These are phyloP conservation scores for Orchestes rusci DNA, from an alignment of 2,888 invertebrate genomes.

Conservation along the genomic window DNA sequence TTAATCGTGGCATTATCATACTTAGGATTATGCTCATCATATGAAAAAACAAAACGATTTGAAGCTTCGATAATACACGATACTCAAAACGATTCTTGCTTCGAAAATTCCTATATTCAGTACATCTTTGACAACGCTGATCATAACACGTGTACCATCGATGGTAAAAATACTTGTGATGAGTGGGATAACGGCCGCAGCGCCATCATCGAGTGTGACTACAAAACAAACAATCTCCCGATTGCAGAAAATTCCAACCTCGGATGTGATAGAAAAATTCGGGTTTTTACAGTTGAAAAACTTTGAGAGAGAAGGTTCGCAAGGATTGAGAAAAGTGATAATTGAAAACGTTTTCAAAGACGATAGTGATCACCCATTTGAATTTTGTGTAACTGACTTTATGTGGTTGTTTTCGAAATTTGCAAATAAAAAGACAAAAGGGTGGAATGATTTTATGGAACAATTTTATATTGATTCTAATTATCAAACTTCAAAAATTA, in stretches of 20 bases:
- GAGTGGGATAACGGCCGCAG: constrained; percentile 8
- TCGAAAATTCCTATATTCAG: background rate
- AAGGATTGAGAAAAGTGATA: constrained; percentile 26
- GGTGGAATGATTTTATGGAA: constrained; percentile 32
- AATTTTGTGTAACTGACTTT: constrained; percentile 30
- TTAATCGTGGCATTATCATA: constrained; percentile 18
- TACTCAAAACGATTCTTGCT: background rate
- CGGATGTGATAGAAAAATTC: constrained; percentile 26
- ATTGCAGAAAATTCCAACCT: constrained; percentile 27
- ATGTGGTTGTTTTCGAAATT: constrained; percentile 29
- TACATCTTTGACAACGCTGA: constrained; percentile 2
- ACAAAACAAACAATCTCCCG: constrained; percentile 12
- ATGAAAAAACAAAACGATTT: constrained; percentile 18
- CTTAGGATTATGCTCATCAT: constrained; percentile 16
- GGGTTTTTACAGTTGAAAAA: constrained; percentile 27
- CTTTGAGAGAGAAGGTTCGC: constrained; percentile 28
- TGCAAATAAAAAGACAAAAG: constrained; percentile 14
- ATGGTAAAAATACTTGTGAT: constrained; percentile 10
- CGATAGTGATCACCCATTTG: no score
- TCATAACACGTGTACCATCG: constrained; percentile 11
- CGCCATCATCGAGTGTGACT: constrained; percentile 4
- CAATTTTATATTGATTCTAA: constrained; percentile 20
- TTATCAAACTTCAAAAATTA: constrained; percentile 29
- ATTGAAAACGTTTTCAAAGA: constrained; percentile 28
- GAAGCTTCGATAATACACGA: constrained; percentile 20